phyloP scores from a whole-genome alignment of 2,888 invertebrate species.

The Dioctria linearis region DNA sequence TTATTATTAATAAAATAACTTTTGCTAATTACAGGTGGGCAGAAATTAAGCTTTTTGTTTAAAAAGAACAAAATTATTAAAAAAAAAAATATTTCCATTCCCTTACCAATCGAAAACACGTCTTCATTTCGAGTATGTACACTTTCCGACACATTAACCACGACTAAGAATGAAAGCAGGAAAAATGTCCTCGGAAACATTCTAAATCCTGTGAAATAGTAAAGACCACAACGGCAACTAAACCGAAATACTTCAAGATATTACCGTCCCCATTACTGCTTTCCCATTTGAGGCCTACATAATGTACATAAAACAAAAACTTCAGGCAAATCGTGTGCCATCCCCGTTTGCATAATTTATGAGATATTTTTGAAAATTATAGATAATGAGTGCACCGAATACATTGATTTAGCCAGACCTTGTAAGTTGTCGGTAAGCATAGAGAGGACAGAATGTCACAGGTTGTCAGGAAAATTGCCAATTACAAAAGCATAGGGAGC shows the following conservation, averaged over 20 bases:
- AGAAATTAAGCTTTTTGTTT: no score
- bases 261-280: background rate
- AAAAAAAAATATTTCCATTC: background rate
- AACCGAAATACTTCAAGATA: background rate
- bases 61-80: background rate
- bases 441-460: no score
- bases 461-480: no score
- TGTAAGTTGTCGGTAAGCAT: background rate
- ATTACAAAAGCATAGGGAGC: no score
- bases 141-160: background rate
- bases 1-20: no score
- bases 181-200: background rate
- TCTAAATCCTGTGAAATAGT: background rate
- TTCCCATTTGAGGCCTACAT: no score
- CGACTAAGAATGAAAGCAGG: background rate
- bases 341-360: conserved; percentile 26
- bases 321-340: background rate
- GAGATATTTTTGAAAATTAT: conserved; percentile 16
- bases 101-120: conserved; percentile 2
- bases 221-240: background rate
- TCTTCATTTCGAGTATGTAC: background rate
- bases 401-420: conserved; percentile 28
- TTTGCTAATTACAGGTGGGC: no score
- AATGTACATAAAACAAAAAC: no score
- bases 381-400: conserved; percentile 17